Conservation (phyloP, 2,797 vertebrate genomes). For the Xiphophorus birchmanni region DNA sequence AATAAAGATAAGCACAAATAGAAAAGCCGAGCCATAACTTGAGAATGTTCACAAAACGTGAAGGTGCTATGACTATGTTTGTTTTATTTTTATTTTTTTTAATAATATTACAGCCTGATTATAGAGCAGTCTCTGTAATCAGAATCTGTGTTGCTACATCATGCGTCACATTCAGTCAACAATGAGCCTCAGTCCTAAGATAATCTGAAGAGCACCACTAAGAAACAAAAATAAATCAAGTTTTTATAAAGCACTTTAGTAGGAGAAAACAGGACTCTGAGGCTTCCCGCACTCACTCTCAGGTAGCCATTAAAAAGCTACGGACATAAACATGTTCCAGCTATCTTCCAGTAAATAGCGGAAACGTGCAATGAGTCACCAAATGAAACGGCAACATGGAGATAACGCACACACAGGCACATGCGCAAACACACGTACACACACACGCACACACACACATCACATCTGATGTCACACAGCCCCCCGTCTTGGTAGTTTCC, state of each 20-base stretch:
- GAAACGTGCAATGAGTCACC: constrained; percentile 69
- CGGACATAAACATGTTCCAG: constrained; percentile 72
- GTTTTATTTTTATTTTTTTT: neutral
- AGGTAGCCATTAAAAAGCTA: constrained; percentile 74
- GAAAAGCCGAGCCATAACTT: neutral
- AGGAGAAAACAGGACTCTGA: constrained; percentile 25
- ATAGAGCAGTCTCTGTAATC: neutral
- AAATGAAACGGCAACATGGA: constrained; percentile 39
- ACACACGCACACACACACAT: constrained; percentile 42
- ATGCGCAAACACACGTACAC: too few species aligned
- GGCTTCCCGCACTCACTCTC: constrained; percentile 61
- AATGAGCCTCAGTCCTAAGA: constrained; percentile 23
- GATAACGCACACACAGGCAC: constrained; percentile 54
- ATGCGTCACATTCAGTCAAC: constrained; percentile 33
- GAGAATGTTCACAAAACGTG: neutral
- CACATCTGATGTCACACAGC: constrained; percentile 52
- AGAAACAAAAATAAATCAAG: constrained; percentile 59
- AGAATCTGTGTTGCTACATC: constrained; percentile 16
- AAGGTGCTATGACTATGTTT: neutral
- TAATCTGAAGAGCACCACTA: constrained; percentile 12
- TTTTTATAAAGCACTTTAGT: constrained; percentile 59
- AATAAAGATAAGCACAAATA: neutral
- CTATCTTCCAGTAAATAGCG: constrained; percentile 73
- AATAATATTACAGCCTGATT: constrained; percentile 7
- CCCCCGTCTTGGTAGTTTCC: constrained; percentile 59